Evolutionary conservation across 2,113 vertebrate genomes (phyloP).

Genomic region (Dicerorhinus sumatrensis): DNA sequence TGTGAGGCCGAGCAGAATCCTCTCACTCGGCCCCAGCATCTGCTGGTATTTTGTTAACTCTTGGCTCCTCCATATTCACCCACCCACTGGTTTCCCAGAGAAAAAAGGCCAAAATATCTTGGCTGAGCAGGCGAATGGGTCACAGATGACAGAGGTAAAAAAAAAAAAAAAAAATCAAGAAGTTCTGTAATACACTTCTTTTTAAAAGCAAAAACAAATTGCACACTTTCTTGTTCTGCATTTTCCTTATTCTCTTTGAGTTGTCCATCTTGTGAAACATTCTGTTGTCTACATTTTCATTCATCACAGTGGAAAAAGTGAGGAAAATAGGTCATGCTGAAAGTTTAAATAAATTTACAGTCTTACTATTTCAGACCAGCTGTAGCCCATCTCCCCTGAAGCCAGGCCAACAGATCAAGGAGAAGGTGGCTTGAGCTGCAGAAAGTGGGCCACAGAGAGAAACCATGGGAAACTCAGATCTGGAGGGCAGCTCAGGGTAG

Average conservation of each 20-base stretch:
- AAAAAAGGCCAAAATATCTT: constrained; percentile 76
- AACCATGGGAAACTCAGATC: not conserved
- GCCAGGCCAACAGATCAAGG: not conserved
- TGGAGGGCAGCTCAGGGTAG: not conserved
- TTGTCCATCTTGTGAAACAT: constrained; percentile 60
- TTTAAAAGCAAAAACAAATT: constrained; percentile 60
- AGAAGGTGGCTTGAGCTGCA: constrained; percentile 1
- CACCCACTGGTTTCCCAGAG: constrained; percentile 84
- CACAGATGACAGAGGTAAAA: constrained; percentile 79
- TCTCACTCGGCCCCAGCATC: constrained; percentile 60
- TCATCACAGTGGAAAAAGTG: constrained; percentile 64
- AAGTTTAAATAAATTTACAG: constrained; percentile 63
- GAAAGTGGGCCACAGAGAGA: not conserved
- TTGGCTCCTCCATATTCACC: constrained; percentile 65
- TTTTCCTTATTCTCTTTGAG: constrained; percentile 50
- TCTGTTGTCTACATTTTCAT: constrained; percentile 61
- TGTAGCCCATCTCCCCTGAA: constrained; percentile 42
- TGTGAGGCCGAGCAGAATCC: not conserved
- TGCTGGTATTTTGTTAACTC: constrained; percentile 78
- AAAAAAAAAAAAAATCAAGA: not conserved
- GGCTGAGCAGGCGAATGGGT: constrained; percentile 71
- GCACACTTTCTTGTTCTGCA: constrained; percentile 35
- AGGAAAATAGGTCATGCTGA: constrained; percentile 58
- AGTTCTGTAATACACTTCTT: constrained; percentile 49
- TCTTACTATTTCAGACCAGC: constrained; percentile 61